These are phyloP conservation scores for Apteryx owenii DNA, from an alignment of 2,113 vertebrate species.

Conservation along the genomic window DNA sequence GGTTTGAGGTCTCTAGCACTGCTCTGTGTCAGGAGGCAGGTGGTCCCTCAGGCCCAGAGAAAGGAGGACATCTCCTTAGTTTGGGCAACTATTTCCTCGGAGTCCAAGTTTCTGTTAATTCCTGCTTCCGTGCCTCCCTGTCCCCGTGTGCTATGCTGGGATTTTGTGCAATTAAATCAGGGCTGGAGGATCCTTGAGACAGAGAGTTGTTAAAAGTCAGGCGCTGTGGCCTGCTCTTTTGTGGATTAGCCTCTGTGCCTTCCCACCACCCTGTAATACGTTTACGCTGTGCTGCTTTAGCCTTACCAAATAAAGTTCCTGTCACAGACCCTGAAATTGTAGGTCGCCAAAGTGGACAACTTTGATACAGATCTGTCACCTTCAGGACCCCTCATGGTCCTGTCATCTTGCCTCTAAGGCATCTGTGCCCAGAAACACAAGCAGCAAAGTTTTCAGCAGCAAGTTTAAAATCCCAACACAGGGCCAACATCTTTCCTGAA, in stretches of 20 bases:
- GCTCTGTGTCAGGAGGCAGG: not conserved
- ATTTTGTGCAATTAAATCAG: not conserved
- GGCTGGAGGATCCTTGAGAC: not conserved
- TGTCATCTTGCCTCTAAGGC: not conserved
- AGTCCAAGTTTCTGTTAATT: not conserved
- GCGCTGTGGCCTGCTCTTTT: fast-evolving
- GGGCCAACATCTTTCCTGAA: not conserved
- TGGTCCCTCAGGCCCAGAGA: not conserved
- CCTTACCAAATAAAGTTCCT: not conserved
- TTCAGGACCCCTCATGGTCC: not conserved
- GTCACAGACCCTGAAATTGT: not conserved
- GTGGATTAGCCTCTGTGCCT: not conserved
- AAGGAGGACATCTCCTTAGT: not conserved
- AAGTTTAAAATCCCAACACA: not conserved
- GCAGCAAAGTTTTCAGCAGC: not conserved
- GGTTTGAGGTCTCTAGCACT: not conserved
- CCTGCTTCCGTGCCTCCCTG: not conserved
- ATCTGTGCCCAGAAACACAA: not conserved
- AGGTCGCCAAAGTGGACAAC: not conserved
- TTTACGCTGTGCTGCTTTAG: not conserved
- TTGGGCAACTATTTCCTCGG: not conserved
- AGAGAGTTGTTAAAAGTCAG: not conserved
- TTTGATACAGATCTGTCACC: not conserved
- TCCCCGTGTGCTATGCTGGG: fast-evolving
- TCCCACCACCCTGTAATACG: fast-evolving